phyloP scores from a whole-genome alignment of 1,140 invertebrate genomes.

The Tribolium castaneum region DNA sequence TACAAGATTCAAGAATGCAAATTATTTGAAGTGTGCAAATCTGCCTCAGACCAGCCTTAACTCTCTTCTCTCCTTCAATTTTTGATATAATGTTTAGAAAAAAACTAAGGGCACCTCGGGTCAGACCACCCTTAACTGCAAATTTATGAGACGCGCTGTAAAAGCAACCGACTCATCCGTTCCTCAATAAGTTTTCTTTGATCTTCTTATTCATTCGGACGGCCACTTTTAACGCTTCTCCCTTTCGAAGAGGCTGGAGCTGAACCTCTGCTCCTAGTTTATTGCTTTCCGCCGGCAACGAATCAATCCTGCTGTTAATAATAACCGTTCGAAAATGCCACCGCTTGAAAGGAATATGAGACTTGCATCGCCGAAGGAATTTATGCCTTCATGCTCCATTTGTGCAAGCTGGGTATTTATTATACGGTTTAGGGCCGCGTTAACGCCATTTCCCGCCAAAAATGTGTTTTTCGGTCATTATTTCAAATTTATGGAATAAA shows the following conservation, averaged over 20 bases:
- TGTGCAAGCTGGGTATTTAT: slow-evolving; percentile 10
- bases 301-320: slow-evolving; percentile 31
- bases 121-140: slow-evolving; percentile 7
- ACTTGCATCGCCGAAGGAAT: slow-evolving; percentile 1
- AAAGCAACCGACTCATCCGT: slow-evolving; percentile 35
- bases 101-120: too few species aligned
- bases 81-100: too few species aligned
- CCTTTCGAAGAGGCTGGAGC: background rate
- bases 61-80: too few species aligned
- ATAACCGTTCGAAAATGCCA: slow-evolving; percentile 10
- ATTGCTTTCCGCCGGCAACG: slow-evolving; percentile 15
- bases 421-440: background rate
- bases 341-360: slow-evolving; percentile 1
- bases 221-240: slow-evolving; percentile 28
- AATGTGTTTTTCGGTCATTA: slow-evolving; percentile 14
- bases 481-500: slow-evolving; percentile 25
- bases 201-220: slow-evolving; percentile 32
- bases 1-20: too few species aligned
- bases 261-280: slow-evolving; percentile 20
- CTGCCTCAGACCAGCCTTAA: too few species aligned
- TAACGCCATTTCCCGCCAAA: slow-evolving; percentile 21
- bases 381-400: slow-evolving; percentile 10
- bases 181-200: slow-evolving; percentile 31
- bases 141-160: slow-evolving; percentile 40
- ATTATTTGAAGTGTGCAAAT: too few species aligned